phyloP scores from a whole-genome alignment of 2,113 vertebrate species.

The Cyanoramphus novaezelandiae region DNA sequence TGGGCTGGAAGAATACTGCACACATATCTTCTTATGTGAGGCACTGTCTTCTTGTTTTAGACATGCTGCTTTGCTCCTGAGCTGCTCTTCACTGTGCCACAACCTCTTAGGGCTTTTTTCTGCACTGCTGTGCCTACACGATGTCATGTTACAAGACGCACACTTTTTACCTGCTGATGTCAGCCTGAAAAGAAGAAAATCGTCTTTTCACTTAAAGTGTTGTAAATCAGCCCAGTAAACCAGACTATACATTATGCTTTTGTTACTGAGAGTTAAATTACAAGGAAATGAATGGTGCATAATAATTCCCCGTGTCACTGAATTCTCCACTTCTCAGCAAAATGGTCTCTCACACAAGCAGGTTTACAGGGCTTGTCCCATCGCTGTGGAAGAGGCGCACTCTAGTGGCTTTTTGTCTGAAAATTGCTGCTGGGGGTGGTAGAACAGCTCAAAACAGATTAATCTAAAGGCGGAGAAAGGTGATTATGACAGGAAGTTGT shows the following conservation, averaged over 20 bases:
- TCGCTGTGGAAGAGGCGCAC: conserved; percentile 57
- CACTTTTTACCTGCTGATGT: conserved; percentile 60
- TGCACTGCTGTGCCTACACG: neutral
- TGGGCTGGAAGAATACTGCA: neutral
- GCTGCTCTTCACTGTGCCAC: neutral
- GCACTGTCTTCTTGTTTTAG: neutral
- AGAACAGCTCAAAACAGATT: neutral
- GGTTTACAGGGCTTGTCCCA: neutral
- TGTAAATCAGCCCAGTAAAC: conserved; percentile 75
- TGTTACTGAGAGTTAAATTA: conserved; percentile 75
- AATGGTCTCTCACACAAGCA: neutral
- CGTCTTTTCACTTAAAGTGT: conserved; percentile 60
- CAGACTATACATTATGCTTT: conserved; percentile 71
- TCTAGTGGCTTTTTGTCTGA: conserved; percentile 58
- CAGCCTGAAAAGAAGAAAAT: conserved; percentile 69
- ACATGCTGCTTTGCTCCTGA: neutral
- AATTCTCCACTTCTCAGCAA: conserved; percentile 47
- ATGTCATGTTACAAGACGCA: neutral
- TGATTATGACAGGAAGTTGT: neutral
- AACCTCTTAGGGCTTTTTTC: neutral
- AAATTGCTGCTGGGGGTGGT: neutral
- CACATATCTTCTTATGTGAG: neutral
- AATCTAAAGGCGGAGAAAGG: neutral
- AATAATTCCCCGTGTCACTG: conserved; percentile 70
- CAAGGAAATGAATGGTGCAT: conserved; percentile 75